Base-by-base conservation (phyloP, 2,888 invertebrate species). In the Liposcelis brunnea region DNA sequence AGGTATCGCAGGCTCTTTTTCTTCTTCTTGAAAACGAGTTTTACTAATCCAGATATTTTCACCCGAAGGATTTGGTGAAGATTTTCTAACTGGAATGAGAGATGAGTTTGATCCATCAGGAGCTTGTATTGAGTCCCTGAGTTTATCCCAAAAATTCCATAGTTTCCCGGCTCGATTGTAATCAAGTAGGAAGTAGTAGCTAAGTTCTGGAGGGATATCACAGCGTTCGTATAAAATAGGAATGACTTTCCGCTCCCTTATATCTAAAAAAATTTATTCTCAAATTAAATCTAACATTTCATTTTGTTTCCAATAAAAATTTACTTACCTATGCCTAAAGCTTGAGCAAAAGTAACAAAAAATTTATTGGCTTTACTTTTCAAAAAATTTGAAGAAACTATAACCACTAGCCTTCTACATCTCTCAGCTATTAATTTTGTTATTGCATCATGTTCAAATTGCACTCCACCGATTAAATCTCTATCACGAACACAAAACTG, bases 321-420 rank as follows among this genome's bases (percentile, higher is more conserved):
- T 51, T 49, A 54, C 66, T 66, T 60, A 85, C 85, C 80, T 53
- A 90, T 83, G 53, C 80, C 80, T 36, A 81, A 63, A 5, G 81
- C 79, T 59, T 84, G 83, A 11, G 86, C 85, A 59, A 79, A 84
- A 51, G 77, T 79, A 11, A 80, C 70, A 55, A 83, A 80, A 63
- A 83, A 91, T 45, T 72, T 72, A 57, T 85, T 84, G 14, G 75
- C 80, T 0, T 74, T 64, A 58, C 84, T 85, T 52, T 71, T 63
- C 2, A 84, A 62, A 61, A 89, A 86, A 49, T 74, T 75, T 0
- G 80, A 75, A 0, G 90, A 85, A 52, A 85, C 66, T 46, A 93
- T 72, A 1, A 84, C 75, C 48, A 91, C 74, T 52, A 90, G 70
- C 55, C 80, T 71, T 50, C 75, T 74, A 59, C 91, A 90, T 21